A percentile compares a stretch with the other conserved stretches of the same genome.
Conservation (phyloP, 2,888 invertebrate species). For the Parnassius mnemosyne region DNA sequence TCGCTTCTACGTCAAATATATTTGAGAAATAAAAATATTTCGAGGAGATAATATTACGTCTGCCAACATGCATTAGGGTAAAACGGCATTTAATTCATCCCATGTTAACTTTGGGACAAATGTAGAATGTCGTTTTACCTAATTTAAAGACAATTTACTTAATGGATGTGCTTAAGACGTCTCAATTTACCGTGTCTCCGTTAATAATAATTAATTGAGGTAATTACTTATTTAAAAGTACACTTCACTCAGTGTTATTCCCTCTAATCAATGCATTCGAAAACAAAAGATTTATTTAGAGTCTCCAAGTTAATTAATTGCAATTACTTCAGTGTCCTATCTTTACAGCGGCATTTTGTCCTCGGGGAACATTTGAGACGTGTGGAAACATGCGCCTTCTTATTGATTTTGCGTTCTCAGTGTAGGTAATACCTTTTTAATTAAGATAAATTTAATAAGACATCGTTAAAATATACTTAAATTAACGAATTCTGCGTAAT, state of each 20-base stretch:
- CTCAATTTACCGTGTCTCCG: not conserved
- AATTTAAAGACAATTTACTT: no score
- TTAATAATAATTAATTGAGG: not conserved
- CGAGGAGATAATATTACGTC: no score
- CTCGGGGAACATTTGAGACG: conserved; percentile 15
- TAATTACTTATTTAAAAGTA: not conserved
- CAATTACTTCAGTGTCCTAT: conserved; percentile 47
- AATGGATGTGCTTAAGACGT: not conserved
- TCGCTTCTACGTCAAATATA: no score
- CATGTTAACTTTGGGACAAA: no score
- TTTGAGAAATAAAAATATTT: no score
- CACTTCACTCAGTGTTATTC: not conserved
- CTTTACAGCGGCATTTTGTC: conserved; percentile 32
- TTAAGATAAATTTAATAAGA: not conserved
- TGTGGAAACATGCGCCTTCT: conserved; percentile 5
- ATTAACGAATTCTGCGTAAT: no score
- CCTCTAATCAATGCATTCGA: conserved; percentile 1
- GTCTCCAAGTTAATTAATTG: conserved; percentile 49
- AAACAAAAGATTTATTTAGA: conserved; percentile 20
- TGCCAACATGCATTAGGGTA: no score
- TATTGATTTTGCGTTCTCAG: conserved; percentile 9
- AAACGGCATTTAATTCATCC: no score
- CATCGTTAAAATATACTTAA: no score
- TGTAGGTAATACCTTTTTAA: not conserved
- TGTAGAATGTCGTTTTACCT: no score